A percentile compares a stretch with the other conserved stretches of the same genome.
Evolutionary conservation across 2,797 vertebrate genomes (phyloP).

Genomic region (Mycteria americana): DNA sequence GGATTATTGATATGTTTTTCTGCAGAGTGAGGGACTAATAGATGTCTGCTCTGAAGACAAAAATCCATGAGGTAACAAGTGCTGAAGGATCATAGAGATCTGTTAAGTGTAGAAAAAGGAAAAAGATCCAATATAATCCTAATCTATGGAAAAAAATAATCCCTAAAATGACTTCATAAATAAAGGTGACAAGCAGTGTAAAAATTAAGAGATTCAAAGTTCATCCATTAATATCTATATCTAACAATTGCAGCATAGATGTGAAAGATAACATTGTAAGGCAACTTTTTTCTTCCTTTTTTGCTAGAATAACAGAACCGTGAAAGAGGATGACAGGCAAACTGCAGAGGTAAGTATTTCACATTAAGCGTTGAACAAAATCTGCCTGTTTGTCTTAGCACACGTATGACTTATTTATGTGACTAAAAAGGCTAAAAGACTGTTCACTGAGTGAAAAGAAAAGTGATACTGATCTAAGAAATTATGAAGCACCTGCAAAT

Average conservation of each 20-base stretch:
- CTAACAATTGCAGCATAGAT: background rate
- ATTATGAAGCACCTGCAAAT: background rate
- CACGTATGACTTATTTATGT: background rate
- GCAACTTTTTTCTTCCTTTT: background rate
- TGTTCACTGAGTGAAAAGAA: background rate
- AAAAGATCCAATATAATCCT: background rate
- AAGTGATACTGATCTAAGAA: background rate
- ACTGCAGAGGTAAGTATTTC: constrained; percentile 32
- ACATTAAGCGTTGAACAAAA: background rate
- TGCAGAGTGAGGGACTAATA: background rate
- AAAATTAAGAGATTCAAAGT: background rate
- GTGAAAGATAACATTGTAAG: background rate
- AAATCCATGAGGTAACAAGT: background rate
- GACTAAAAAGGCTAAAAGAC: background rate
- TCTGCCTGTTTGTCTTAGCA: background rate
- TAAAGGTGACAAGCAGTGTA: background rate
- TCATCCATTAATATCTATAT: background rate
- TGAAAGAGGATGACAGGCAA: constrained; percentile 46
- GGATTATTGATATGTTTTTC: background rate
- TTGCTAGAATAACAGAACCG: constrained; percentile 40
- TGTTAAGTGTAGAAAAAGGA: background rate
- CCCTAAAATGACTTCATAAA: background rate
- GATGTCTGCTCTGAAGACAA: background rate
- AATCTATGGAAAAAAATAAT: background rate
- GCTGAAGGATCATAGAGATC: background rate